phyloP scores from a whole-genome alignment of 2,797 vertebrate genomes.

The Centroberyx gerrardi region DNA sequence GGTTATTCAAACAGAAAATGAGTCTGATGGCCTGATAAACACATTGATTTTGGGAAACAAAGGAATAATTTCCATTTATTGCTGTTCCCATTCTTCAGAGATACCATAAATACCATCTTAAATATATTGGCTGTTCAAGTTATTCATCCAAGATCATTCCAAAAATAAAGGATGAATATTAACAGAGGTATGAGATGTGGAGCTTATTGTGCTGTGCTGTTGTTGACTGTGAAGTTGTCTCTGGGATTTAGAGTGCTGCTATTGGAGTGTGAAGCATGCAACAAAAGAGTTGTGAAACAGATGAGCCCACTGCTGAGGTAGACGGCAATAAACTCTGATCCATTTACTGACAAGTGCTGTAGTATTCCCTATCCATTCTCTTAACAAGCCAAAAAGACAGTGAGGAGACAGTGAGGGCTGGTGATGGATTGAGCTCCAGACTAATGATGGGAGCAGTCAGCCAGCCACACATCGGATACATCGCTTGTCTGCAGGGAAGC shows the following conservation, averaged over 20 bases:
- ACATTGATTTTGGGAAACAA: slow-evolving; percentile 47
- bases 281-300: slow-evolving; percentile 66
- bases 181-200: not conserved
- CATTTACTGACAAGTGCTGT: slow-evolving; percentile 75
- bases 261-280: slow-evolving; percentile 65
- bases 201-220: slow-evolving; percentile 10
- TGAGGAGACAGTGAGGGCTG: slow-evolving; percentile 51
- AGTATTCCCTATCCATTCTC: slow-evolving; percentile 78
- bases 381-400: slow-evolving; percentile 71
- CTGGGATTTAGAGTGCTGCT: slow-evolving; percentile 48
- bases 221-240: slow-evolving; percentile 48
- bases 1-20: slow-evolving; percentile 67
- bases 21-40: slow-evolving; percentile 61
- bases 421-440: slow-evolving; percentile 68
- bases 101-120: slow-evolving; percentile 4
- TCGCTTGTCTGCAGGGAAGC: slow-evolving; percentile 51
- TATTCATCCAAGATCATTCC: slow-evolving; percentile 14
- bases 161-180: not conserved
- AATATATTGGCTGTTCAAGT: slow-evolving; percentile 9
- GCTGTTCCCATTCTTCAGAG: slow-evolving; percentile 18
- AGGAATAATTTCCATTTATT: slow-evolving; percentile 41
- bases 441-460: slow-evolving; percentile 73
- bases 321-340: slow-evolving; percentile 76
- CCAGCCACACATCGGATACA: slow-evolving; percentile 57
- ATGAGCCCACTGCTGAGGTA: slow-evolving; percentile 66